Base-by-base conservation (phyloP, 2,888 invertebrate species). In the Leptothorax acervorum region DNA sequence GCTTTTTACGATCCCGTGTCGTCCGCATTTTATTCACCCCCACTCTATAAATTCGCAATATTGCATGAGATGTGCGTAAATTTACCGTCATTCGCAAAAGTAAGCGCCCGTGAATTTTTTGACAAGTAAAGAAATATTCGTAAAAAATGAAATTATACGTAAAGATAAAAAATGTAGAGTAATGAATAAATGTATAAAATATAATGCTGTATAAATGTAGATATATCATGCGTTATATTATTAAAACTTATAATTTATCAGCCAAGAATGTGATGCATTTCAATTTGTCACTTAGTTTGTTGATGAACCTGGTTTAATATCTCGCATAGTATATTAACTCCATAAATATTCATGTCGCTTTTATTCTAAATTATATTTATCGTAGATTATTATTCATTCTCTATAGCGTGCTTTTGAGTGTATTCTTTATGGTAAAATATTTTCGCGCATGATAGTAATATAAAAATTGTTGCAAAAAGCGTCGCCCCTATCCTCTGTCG, bases 11-110 rank as follows among this genome's bases (percentile, higher is more conserved):
- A 85, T 71, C 63, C 15, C 0, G 73, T 8, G 48, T 75, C 66
- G 81, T 84, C 83, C 88, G 86, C 88, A 89, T 88, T 83, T 82
- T 35, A 68, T 76, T 73, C 65, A 42, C 76, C 31, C 79, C 79
- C 60, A 81, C 60, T 74, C 82, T 86, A 83, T 89, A 86, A 88
- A 74, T 66, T 45, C 48, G 65, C 65, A 45, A 83, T 84, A 86
- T 89, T 88, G 84, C 84, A 79, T 78, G 85, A 79, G 83, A 83
- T 75, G 82, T 82, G 66, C 84, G 87, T 70, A 87, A 68, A 85
- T 48, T 55, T 23, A 18, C 39, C 28, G 51, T 28, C 63, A 23
- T 23, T 70, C 31, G 48, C 39, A 35, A 42, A 78, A 62, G 6
- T 53, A 55, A 48, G 55, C n/a, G 18, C 15, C 42, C n/a, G 45